phyloP scores from a whole-genome alignment of 2,113 vertebrate genomes.

The Polyodon spathula region DNA sequence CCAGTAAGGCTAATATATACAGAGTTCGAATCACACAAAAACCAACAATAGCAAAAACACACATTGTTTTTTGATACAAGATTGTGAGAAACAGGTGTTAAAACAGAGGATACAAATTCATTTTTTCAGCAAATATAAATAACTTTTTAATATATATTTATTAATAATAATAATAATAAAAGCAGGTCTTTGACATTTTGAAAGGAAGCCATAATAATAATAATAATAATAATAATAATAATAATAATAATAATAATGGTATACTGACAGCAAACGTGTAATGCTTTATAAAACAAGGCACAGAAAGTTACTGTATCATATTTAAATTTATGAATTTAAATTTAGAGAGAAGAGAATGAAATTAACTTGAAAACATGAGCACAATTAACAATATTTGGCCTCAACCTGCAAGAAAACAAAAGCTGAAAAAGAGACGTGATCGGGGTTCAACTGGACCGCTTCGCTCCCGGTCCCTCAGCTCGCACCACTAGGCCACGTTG shows the following conservation, averaged over 20 bases:
- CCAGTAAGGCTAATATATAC: slow-evolving; percentile 26
- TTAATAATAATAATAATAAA: neutral
- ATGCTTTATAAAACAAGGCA: too few relatives aligned
- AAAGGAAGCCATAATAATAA: slow-evolving; percentile 8
- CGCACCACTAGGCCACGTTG: too few relatives aligned
- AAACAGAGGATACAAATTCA: slow-evolving; percentile 26
- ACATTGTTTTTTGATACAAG: slow-evolving; percentile 15
- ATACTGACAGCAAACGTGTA: neutral
- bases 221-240: slow-evolving; percentile 23
- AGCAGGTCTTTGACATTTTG: neutral
- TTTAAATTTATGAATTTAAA: too few relatives aligned
- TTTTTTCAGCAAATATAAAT: slow-evolving; percentile 47
- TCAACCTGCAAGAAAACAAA: too few relatives aligned
- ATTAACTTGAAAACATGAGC: too few relatives aligned
- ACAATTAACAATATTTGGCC: too few relatives aligned
- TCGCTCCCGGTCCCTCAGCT: too few relatives aligned
- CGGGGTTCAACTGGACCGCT: too few relatives aligned
- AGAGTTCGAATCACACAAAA: slow-evolving; percentile 19
- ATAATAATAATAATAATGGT: slow-evolving; percentile 23
- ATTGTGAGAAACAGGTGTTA: slow-evolving; percentile 12
- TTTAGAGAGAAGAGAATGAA: too few relatives aligned
- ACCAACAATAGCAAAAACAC: slow-evolving; percentile 20
- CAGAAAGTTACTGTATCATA: too few relatives aligned
- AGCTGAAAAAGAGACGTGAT: too few relatives aligned
- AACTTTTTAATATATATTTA: slow-evolving; percentile 18